phyloP scores from a whole-genome alignment of 1,140 invertebrate genomes.

The Harpegnathos saltator region DNA sequence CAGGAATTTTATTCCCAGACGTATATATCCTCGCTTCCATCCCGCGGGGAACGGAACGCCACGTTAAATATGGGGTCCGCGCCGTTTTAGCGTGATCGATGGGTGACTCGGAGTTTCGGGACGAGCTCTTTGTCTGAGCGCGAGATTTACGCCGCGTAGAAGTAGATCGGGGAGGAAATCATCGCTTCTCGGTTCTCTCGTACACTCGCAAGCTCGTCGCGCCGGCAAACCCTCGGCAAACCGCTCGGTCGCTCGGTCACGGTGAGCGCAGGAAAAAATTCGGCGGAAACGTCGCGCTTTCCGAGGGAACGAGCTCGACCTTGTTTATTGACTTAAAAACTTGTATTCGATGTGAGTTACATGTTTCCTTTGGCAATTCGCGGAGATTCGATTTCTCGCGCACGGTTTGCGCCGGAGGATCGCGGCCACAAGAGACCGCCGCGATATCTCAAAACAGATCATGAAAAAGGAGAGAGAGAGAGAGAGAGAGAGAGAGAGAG shows the following conservation, averaged over 20 bases:
- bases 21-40: constrained; percentile 34
- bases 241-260: no score
- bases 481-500: neutral
- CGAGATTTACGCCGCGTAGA: constrained; percentile 23
- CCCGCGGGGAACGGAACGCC: constrained; percentile 1
- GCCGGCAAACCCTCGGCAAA: neutral
- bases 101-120: constrained; percentile 19
- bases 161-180: constrained; percentile 17
- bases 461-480: neutral
- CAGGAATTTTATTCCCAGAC: constrained; percentile 55
- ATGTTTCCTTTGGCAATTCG: neutral
- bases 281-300: no score
- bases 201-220: neutral
- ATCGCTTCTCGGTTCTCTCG: neutral
- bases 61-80: constrained; percentile 43
- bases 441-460: constrained; percentile 21
- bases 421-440: neutral
- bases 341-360: neutral
- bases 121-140: constrained; percentile 32
- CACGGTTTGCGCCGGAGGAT: neutral
- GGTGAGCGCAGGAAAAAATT: neutral
- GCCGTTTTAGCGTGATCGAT: constrained; percentile 39
- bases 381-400: neutral
- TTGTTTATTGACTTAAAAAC: no score
- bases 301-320: neutral